These are phyloP conservation scores for Porites cylindrica DNA, from an alignment of 92 coral and sea anemone species.

Conservation along the genomic window DNA sequence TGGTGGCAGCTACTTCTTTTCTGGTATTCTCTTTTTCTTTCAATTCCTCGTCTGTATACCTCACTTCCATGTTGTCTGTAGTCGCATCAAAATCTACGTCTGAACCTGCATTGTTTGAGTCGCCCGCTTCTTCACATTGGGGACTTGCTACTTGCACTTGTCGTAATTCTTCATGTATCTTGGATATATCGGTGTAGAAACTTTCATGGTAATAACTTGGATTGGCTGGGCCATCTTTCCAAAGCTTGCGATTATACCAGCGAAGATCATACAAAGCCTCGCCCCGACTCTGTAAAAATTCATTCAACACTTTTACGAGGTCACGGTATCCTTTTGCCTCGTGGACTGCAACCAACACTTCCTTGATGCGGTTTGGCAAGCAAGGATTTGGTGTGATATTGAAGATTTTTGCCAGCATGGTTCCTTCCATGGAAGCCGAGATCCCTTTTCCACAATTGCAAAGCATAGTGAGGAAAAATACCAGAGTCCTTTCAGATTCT, in stretches of 20 bases:
- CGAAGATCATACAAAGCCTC: conserved; percentile 76
- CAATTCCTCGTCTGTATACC: conserved; percentile 42
- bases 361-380: conserved; percentile 61
- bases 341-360: conserved; percentile 59
- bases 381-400: conserved; percentile 22
- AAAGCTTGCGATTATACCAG: conserved; percentile 59
- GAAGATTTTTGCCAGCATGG: conserved; percentile 55
- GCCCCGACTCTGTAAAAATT: conserved; percentile 58
- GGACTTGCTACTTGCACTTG: not conserved
- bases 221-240: conserved; percentile 24
- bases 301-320: conserved; percentile 60
- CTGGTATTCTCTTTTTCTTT: conserved; percentile 24
- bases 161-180: conserved; percentile 16
- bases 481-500: conserved; percentile 70
- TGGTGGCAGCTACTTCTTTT: conserved; percentile 6
- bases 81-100: conserved; percentile 18
- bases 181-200: conserved; percentile 44
- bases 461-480: conserved; percentile 72
- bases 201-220: conserved; percentile 32
- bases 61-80: not conserved
- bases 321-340: conserved; percentile 57
- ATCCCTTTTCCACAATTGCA: conserved; percentile 78
- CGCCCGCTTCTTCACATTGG: not conserved
- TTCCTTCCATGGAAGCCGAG: conserved; percentile 47
- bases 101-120: not conserved